Percentiles rank a stretch among this genome's conserved stretches.
Evolutionary conservation across 2,797 vertebrate genomes (phyloP).

Genomic region (Lepilemur ruficaudatus): DNA sequence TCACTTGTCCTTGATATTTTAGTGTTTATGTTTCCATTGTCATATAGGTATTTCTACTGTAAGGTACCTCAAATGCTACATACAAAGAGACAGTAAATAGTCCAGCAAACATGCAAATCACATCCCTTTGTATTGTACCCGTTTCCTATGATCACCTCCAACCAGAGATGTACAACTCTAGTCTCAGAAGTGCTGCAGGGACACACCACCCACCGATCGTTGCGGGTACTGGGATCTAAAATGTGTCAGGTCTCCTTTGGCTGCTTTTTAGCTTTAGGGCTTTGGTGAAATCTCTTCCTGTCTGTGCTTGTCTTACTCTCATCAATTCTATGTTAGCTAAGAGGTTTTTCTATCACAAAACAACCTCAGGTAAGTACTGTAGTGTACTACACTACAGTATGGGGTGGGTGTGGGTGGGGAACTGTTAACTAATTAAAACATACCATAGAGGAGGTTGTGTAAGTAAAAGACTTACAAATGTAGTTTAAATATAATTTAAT

Average conservation of each 20-base stretch:
- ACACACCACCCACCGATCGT: background rate
- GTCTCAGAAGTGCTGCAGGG: background rate
- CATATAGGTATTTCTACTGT: background rate
- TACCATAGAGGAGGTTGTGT: background rate
- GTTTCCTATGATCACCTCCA: rapidly evolving
- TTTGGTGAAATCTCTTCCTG: background rate
- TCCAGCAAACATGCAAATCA: background rate
- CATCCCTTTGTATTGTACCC: rapidly evolving
- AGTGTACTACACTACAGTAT: too few relatives aligned
- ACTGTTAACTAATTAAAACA: background rate
- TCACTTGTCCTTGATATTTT: background rate
- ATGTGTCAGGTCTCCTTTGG: background rate
- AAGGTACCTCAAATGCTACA: background rate
- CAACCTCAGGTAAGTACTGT: background rate
- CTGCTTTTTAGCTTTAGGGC: background rate
- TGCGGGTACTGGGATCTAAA: background rate
- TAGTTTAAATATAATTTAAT: background rate
- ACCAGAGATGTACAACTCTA: background rate
- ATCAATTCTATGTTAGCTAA: background rate
- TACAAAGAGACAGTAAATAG: background rate
- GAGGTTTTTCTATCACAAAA: background rate
- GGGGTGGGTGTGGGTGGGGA: too few relatives aligned
- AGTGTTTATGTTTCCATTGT: background rate
- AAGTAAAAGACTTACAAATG: background rate
- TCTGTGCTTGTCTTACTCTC: background rate